Evolutionary conservation across 2,797 vertebrate species (phyloP).

Genomic region (Poeciliopsis paucimaculata): DNA sequence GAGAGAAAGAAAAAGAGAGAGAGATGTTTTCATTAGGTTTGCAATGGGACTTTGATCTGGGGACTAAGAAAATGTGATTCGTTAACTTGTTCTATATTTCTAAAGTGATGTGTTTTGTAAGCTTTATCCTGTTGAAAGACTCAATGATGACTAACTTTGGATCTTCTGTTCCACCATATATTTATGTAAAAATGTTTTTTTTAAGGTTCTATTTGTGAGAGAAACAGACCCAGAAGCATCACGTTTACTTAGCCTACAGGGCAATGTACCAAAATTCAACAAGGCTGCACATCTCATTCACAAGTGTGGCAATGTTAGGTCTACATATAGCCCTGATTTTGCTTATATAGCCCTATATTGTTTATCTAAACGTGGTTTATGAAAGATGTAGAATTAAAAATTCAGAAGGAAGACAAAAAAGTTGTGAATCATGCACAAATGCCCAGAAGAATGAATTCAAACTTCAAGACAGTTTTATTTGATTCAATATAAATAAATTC

Average conservation of each 20-base stretch:
- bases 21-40: not conserved
- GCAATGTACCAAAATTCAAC: not conserved
- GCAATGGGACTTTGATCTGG: not conserved
- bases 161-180: not conserved
- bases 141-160: not conserved
- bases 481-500: not conserved
- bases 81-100: not conserved
- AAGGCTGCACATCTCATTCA: not conserved
- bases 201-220: not conserved
- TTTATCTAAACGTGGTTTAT: not conserved
- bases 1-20: not conserved
- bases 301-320: not conserved
- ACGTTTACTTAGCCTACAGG: not conserved
- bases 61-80: not conserved
- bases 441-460: not conserved
- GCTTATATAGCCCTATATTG: too few species aligned
- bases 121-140: not conserved
- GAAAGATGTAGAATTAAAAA: not conserved
- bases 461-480: not conserved
- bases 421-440: not conserved
- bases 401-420: not conserved
- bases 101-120: not conserved
- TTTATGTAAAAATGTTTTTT: not conserved
- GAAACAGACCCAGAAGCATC: not conserved
- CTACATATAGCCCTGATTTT: too few species aligned